Evolutionary conservation across 2,888 invertebrate species (phyloP), one percentile per base, ranked within the genome.

Genomic region (Caenorhabditis afra): DNA sequence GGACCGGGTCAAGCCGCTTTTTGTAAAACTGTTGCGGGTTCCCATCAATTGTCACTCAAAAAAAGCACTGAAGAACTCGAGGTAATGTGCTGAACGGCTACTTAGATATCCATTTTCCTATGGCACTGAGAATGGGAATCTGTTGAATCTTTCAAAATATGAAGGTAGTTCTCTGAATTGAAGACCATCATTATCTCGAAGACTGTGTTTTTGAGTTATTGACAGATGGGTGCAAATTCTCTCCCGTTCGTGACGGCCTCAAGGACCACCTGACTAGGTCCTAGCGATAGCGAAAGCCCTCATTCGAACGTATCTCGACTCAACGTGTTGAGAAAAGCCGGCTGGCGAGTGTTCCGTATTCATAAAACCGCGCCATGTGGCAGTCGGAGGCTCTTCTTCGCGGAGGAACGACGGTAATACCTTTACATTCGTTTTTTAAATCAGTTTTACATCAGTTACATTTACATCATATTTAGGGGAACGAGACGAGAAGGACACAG

Each of bases 371-470:
- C 41, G 57, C 71, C 71, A 71, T 62, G 71, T 71, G 70, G 61
- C 23, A 29, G 20, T 20, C 18, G 61, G 67, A 37, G 57, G n/a
- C 57, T 57, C 57, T 41, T 41, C 41, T 41, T 14, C 14, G 7
- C 45, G 50, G n/a, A n/a, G n/a, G n/a, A n/a, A n/a, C 12, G 45
- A 20, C 50, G 39, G 16, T 35, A 52, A 71, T 71, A 71, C 71
- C 71, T 71, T 39, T 64, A 71, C 71, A 57, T 53, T 62, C 62
- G 55, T 50, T 14, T 20, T 61, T 71, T 57, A 53, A 71, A 71
- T 61, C n/a, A n/a, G n/a, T n/a, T n/a, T n/a, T n/a, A n/a, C n/a
- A n/a, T n/a, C n/a, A n/a, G n/a, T n/a, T n/a, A n/a, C n/a, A 8
- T 41, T 23, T 22, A 18, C 23, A 14, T 45, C 39, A 7, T 0